Evolutionary conservation across 2,888 invertebrate species (phyloP), one percentile per base, ranked within the genome.

Genomic region (Thereva nobilitata): DNA sequence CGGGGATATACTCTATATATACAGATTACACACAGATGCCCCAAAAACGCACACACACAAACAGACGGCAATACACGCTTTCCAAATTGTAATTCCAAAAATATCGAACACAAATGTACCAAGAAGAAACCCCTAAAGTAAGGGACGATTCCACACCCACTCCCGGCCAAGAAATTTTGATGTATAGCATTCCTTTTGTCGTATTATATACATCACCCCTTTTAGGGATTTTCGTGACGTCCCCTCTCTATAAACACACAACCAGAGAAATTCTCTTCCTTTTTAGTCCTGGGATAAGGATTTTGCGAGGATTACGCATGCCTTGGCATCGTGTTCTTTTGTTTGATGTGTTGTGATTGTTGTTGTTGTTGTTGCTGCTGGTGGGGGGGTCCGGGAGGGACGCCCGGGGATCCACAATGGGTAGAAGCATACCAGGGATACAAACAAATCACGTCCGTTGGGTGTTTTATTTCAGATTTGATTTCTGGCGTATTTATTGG

Each of bases 261-360:
- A 52, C 5, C 49, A 45, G 34, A 9, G 50, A 23, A 41, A 52
- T 50, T 42, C 23, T 50, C 63, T 52, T 52, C 50, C 8, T 23
- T 42, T n/a, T 23, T 23, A 52, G 9, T 8, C 7, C 37, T 6
- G 6, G 45, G 57, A 66, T 50, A 52, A 66, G 55, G 57, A 57
- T 47, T 23, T 23, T 50, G 66, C 52, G 70, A 70, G 71, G 72
- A 72, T 72, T 72, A 72, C 72, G 72, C 72, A 72, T 72, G 72
- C 72, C 71, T 72, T 72, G 69, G 72, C 71, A 72, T 72, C 71
- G 69, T 68, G 45, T 64, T 54, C 54, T 55, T 47, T 64, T 64
- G 64, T 64, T 64, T 64, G 54, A 64, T 53, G 37, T 64, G 54
- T 61, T 61, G 23, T 23, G 23, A 23, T 23, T 23, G 23, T 23